Evolutionary conservation across 2,113 vertebrate species (phyloP).

Genomic region (Bubalus kerabau): DNA sequence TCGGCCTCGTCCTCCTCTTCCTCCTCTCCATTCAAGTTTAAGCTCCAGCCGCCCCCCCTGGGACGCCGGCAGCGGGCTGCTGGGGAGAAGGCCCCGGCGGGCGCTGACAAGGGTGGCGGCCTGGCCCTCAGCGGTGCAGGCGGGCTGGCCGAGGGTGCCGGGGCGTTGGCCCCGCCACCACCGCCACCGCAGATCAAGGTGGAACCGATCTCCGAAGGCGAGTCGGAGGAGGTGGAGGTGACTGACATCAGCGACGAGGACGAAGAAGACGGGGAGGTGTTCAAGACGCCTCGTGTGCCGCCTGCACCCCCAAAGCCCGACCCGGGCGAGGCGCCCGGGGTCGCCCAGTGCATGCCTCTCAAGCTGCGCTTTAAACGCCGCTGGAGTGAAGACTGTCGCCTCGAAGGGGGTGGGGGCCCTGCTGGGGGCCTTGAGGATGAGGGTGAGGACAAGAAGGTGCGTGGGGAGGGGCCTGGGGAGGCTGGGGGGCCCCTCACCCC

Average conservation of each 20-base stretch:
- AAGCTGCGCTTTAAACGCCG: constrained; percentile 93
- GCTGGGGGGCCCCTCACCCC: constrained; percentile 69
- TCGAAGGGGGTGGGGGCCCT: constrained; percentile 83
- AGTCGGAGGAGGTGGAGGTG: constrained; percentile 91
- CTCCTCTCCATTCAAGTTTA: constrained; percentile 90
- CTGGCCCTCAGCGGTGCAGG: neutral
- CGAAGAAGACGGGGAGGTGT: constrained; percentile 89
- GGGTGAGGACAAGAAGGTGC: constrained; percentile 77
- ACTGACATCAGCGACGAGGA: constrained; percentile 91
- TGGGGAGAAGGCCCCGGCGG: constrained; percentile 62
- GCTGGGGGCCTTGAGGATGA: constrained; percentile 87
- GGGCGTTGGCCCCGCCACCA: constrained; percentile 20
- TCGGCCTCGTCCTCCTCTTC: constrained; percentile 73
- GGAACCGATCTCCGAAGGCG: constrained; percentile 89
- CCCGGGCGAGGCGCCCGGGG: constrained; percentile 39
- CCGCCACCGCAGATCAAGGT: constrained; percentile 87
- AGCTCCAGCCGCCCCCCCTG: constrained; percentile 91
- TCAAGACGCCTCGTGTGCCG: constrained; percentile 87
- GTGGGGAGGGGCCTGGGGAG: constrained; percentile 63
- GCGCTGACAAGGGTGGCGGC: constrained; percentile 43
- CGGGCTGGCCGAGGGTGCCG: constrained; percentile 41
- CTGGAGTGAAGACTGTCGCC: constrained; percentile 93
- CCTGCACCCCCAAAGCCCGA: constrained; percentile 63
- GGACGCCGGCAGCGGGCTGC: constrained; percentile 86
- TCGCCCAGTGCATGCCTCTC: constrained; percentile 87